Evolutionary conservation across 2,797 vertebrate genomes (phyloP).

Genomic region (Natrix natrix): DNA sequence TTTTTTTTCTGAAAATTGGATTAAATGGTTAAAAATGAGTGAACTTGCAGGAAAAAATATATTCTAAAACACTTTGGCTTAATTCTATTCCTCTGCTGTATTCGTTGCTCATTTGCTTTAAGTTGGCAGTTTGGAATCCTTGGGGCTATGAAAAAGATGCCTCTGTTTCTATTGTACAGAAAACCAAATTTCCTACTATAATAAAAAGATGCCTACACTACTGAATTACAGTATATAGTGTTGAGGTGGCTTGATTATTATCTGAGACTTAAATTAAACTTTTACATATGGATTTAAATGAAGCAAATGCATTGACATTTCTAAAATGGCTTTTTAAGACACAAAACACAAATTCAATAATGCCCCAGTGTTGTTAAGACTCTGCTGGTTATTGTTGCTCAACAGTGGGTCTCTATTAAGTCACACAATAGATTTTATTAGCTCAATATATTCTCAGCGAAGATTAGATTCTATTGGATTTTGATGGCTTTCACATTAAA

Average conservation of each 20-base stretch:
- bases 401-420: conserved; percentile 62
- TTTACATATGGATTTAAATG: conserved; percentile 32
- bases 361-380: conserved; percentile 50
- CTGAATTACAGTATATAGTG: conserved; percentile 34
- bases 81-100: background rate
- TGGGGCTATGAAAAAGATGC: background rate
- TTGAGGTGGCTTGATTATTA: conserved; percentile 37
- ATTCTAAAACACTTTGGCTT: background rate
- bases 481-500: conserved; percentile 67
- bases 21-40: background rate
- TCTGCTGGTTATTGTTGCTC: conserved; percentile 53
- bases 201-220: background rate
- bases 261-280: conserved; percentile 19
- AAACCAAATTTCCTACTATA: background rate
- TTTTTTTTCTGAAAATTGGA: background rate
- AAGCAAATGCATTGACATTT: conserved; percentile 33
- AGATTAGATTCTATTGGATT: conserved; percentile 70
- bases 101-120: background rate
- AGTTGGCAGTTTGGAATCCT: background rate
- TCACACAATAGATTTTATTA: conserved; percentile 68
- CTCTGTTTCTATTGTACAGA: background rate
- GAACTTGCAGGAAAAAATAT: background rate
- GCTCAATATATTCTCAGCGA: conserved; percentile 62
- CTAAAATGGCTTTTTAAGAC: conserved; percentile 43
- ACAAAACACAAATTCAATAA: conserved; percentile 55